Percentiles rank a stretch among this genome's conserved stretches.
Conservation (phyloP, 2,113 vertebrate species). For the Urocynchramus pylzowi region DNA sequence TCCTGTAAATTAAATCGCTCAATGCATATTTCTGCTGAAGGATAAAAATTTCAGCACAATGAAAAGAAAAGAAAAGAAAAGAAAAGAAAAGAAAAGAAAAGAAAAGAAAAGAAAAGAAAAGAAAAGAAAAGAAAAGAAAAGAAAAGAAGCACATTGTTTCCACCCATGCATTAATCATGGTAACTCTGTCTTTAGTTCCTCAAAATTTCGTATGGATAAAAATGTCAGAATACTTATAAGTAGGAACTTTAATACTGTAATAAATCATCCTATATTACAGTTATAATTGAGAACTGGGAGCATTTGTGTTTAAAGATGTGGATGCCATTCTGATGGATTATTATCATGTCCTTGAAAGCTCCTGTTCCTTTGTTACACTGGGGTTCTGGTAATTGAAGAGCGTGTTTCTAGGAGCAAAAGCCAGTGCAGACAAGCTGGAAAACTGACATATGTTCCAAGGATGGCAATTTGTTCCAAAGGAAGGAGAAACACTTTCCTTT, state of each 20-base stretch:
- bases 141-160: neutral
- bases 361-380: neutral
- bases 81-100: too few species aligned
- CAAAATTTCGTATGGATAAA: neutral
- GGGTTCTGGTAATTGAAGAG: neutral
- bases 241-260: neutral
- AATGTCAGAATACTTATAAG: neutral
- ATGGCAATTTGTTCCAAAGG: neutral
- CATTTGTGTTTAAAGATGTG: neutral
- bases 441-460: fast-evolving
- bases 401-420: neutral
- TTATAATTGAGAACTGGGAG: neutral
- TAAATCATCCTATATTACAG: neutral
- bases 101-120: neutral
- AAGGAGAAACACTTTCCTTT: neutral
- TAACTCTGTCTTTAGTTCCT: neutral
- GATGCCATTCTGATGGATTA: neutral
- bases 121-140: too few species aligned
- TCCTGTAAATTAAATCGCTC: neutral
- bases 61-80: too few species aligned
- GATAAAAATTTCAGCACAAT: neutral
- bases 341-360: neutral
- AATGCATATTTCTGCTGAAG: neutral
- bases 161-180: neutral
- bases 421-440: neutral